Conservation (phyloP, 2,113 vertebrate genomes). For the Ammodytes marinus region DNA sequence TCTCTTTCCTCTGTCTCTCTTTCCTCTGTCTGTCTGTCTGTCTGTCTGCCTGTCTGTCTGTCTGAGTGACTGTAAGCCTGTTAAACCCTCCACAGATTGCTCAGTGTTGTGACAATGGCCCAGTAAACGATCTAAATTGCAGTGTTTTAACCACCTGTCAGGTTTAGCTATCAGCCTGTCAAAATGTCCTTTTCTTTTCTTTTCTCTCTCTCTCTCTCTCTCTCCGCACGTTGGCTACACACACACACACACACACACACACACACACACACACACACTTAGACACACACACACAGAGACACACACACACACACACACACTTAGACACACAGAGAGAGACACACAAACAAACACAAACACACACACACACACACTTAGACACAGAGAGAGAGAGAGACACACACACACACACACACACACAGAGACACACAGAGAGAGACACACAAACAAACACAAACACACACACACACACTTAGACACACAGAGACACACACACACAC, state of each 20-base stretch:
- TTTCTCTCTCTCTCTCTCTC: too few species aligned
- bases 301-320: too few species aligned
- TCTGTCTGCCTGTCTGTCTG: too few species aligned
- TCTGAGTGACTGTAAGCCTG: slow-evolving; percentile 83
- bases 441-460: slow-evolving; percentile 56
- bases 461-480: slow-evolving; percentile 74
- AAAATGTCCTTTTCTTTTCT: slow-evolving; percentile 83
- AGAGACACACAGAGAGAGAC: slow-evolving; percentile 55
- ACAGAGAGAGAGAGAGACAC: too few species aligned
- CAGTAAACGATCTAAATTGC: slow-evolving; percentile 88
- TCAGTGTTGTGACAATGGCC: slow-evolving; percentile 83
- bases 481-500: slow-evolving; percentile 47
- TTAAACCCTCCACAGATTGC: slow-evolving; percentile 84
- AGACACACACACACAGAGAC: too few species aligned
- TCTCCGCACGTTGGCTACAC: too few species aligned
- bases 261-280: too few species aligned
- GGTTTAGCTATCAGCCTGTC: slow-evolving; percentile 80
- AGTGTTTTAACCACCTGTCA: slow-evolving; percentile 80
- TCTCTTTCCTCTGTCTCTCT: too few species aligned
- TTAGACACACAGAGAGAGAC: too few species aligned
- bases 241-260: too few species aligned
- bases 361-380: background rate
- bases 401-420: slow-evolving; percentile 28
- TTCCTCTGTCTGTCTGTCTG: too few species aligned
- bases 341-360: background rate